Evolutionary conservation across 2,888 invertebrate genomes (phyloP).

Genomic region (Alviniconcha strummeri): DNA sequence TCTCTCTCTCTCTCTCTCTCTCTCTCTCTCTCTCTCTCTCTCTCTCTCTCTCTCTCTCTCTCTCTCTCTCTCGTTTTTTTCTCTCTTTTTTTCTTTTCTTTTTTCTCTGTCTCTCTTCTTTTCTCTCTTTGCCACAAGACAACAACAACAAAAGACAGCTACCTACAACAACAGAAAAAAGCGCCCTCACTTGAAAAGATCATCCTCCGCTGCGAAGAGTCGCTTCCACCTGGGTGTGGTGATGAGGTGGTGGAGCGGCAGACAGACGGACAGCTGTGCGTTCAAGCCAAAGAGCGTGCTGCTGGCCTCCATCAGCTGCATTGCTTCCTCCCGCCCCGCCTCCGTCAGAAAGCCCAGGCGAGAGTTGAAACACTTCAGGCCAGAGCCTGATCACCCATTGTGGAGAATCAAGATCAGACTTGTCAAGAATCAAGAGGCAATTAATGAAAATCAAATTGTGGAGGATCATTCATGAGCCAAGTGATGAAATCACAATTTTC

Average conservation of each 20-base stretch:
- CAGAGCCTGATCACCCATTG: constrained; percentile 83
- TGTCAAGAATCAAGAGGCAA: not conserved
- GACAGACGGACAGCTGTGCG: constrained; percentile 74
- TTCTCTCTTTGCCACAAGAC: not conserved
- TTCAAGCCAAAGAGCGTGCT: constrained; percentile 76
- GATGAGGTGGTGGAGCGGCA: constrained; percentile 75
- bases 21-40: constrained; percentile 14
- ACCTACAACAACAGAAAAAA: too few relatives aligned
- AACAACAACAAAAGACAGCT: not conserved
- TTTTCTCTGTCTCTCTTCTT: not conserved
- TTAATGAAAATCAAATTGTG: not conserved
- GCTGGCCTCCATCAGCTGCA: constrained; percentile 86
- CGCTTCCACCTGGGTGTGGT: constrained; percentile 76
- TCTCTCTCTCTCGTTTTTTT: constrained; percentile 5
- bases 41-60: constrained; percentile 6
- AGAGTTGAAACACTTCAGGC: constrained; percentile 89
- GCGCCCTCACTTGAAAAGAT: constrained; percentile 84
- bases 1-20: constrained; percentile 26
- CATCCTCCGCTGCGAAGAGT: constrained; percentile 76
- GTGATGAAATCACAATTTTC: too few relatives aligned
- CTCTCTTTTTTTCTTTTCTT: not conserved
- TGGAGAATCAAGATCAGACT: too few relatives aligned
- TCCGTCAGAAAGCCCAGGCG: constrained; percentile 86
- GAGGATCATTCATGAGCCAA: too few relatives aligned
- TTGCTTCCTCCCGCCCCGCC: constrained; percentile 82